Conservation (phyloP, 64 coral and sea anemone species). For the Montipora capricornis region DNA sequence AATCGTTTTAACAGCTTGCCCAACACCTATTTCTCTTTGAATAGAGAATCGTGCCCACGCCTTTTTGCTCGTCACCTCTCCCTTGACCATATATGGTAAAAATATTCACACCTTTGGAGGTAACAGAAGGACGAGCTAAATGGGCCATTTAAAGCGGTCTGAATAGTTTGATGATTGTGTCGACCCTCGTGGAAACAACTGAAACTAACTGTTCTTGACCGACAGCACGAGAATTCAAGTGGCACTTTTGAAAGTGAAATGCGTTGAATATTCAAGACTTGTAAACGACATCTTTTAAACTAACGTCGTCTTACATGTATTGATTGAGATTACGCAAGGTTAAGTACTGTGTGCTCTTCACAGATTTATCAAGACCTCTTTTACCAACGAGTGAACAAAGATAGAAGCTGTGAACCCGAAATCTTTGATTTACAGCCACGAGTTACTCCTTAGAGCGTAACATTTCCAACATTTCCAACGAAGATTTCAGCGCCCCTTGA, state of each 20-base stretch:
- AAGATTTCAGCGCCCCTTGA: not conserved
- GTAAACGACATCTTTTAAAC: not conserved
- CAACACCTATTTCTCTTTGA: not conserved
- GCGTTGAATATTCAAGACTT: not conserved
- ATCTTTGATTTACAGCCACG: not conserved
- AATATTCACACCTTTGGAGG: slow-evolving; percentile 41
- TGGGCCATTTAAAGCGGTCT: slow-evolving; percentile 33
- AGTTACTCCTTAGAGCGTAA: not conserved
- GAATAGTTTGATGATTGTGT: slow-evolving; percentile 2
- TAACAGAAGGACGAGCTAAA: slow-evolving; percentile 12
- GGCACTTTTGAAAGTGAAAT: not conserved
- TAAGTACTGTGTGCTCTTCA: not conserved
- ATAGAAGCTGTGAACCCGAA: not conserved
- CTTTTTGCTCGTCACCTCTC: not conserved
- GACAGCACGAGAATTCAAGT: not conserved
- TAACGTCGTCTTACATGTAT: not conserved
- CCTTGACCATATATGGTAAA: slow-evolving; percentile 69
- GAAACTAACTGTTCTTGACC: not conserved
- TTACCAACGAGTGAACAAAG: not conserved
- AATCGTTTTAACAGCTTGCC: slow-evolving; percentile 16
- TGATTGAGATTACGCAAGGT: not conserved
- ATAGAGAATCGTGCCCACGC: not conserved
- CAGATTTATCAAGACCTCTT: not conserved
- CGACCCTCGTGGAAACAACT: not conserved
- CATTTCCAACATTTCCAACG: not conserved